Evolutionary conservation across 2,888 invertebrate species (phyloP).

Genomic region (Mythimna lalbum): DNA sequence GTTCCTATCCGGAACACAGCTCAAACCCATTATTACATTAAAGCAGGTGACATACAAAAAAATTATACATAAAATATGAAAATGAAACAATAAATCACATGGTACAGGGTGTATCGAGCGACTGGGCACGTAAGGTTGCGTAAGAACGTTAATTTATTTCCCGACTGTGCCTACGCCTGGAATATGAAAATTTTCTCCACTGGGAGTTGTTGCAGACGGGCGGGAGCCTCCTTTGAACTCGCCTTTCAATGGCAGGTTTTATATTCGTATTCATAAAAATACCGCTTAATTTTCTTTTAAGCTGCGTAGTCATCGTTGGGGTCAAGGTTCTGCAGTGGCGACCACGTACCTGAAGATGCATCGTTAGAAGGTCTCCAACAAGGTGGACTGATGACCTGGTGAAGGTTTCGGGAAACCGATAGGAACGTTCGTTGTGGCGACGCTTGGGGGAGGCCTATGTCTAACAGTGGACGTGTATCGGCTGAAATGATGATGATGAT

Average conservation of each 20-base stretch:
- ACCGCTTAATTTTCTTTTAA: no score
- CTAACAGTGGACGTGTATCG: no score
- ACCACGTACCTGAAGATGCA: no score
- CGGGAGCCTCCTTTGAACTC: conserved; percentile 19
- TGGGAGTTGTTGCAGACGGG: conserved; percentile 57
- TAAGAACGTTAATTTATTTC: conserved; percentile 80
- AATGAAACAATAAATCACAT: conserved; percentile 73
- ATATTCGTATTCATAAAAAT: conserved; percentile 1
- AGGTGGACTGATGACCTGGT: no score
- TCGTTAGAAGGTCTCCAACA: no score
- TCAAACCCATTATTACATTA: conserved; percentile 30
- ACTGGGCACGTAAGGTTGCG: conserved; percentile 65
- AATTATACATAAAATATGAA: conserved; percentile 56
- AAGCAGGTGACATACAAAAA: conserved; percentile 56
- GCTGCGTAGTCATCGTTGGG: no score
- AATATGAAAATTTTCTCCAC: conserved; percentile 76
- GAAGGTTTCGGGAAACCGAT: no score
- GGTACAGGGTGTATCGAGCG: conserved; percentile 64
- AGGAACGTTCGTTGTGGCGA: no score
- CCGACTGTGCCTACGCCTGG: conserved; percentile 66
- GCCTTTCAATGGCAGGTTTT: background rate
- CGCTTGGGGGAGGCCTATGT: no score
- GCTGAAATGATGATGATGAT: no score
- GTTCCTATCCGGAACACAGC: background rate
- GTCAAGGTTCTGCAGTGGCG: no score